Conservation (phyloP, 2,797 vertebrate genomes). For the Sebastes matsubarae region DNA sequence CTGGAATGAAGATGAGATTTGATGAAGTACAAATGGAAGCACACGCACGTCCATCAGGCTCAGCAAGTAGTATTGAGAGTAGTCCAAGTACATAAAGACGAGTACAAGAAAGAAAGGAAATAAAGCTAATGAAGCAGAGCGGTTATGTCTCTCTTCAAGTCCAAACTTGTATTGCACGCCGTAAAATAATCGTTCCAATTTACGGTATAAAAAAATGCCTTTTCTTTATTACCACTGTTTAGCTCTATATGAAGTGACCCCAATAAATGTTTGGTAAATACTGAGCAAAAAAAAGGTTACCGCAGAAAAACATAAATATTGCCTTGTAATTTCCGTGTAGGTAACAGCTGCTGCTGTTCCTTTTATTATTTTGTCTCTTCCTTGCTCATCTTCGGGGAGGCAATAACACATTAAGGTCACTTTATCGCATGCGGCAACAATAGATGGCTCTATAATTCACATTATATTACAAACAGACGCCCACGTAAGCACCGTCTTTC, state of each 20-base stretch:
- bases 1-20: neutral
- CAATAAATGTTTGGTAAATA: conserved; percentile 17
- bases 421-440: conserved; percentile 15
- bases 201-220: neutral
- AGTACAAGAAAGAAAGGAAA: neutral
- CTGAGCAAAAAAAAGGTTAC: neutral
- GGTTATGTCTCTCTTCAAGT: neutral
- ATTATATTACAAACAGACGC: conserved; percentile 33
- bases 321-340: neutral
- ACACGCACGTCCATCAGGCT: neutral
- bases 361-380: conserved; percentile 5
- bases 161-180: neutral
- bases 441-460: conserved; percentile 17
- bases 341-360: neutral
- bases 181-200: neutral
- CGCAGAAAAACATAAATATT: conserved; percentile 10
- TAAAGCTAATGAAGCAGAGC: neutral
- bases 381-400: neutral
- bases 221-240: neutral
- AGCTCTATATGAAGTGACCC: neutral
- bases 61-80: neutral
- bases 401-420: conserved; percentile 18
- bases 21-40: neutral
- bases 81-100: neutral
- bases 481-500: conserved; percentile 4